Conservation (phyloP, 2,113 vertebrate species). For the Onychostoma macrolepis region DNA sequence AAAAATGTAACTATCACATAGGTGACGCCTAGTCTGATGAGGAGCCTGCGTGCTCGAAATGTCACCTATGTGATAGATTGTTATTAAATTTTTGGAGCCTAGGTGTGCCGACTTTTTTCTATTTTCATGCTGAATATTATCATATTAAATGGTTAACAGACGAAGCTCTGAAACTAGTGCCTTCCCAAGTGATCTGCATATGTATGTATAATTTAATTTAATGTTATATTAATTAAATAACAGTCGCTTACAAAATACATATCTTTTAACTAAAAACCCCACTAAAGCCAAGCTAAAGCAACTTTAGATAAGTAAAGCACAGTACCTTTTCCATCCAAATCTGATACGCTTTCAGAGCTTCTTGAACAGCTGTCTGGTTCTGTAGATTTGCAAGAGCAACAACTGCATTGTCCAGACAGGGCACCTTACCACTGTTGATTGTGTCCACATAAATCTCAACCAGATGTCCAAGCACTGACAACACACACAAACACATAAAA, state of each 20-base stretch:
- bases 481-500: conserved; percentile 8
- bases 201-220: neutral
- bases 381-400: conserved; percentile 60
- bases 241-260: too few relatives aligned
- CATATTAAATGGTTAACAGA: neutral
- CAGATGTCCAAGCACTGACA: conserved; percentile 65
- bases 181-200: neutral
- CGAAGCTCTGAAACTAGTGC: neutral
- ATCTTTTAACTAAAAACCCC: neutral
- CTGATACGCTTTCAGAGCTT: conserved; percentile 62
- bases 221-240: too few relatives aligned
- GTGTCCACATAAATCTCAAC: conserved; percentile 60
- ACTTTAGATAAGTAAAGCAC: neutral
- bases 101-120: too few relatives aligned
- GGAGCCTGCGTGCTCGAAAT: too few relatives aligned
- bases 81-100: too few relatives aligned
- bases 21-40: too few relatives aligned
- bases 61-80: too few relatives aligned
- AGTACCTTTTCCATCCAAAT: conserved; percentile 58
- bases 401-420: conserved; percentile 66
- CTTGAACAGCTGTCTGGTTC: conserved; percentile 62
- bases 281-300: neutral
- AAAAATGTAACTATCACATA: too few relatives aligned
- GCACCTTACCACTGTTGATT: conserved; percentile 65
- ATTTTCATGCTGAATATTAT: neutral